These are phyloP conservation scores for Volucella inflata DNA, from an alignment of 2,888 invertebrate genomes.

Conservation along the genomic window DNA sequence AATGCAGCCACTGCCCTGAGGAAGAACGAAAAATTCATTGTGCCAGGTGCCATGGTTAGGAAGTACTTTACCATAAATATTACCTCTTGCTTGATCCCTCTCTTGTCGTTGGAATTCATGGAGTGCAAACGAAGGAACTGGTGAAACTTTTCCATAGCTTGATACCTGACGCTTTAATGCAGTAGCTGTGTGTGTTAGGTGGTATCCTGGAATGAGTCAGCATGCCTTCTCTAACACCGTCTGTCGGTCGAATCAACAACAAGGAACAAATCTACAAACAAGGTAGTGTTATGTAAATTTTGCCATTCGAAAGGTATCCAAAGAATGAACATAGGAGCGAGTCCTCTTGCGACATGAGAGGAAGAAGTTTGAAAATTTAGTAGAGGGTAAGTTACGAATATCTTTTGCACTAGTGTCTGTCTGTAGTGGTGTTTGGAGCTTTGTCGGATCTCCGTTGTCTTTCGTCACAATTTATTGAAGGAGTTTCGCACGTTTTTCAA, in stretches of 20 bases:
- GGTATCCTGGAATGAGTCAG: conserved; percentile 71
- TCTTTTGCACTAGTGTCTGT: not conserved
- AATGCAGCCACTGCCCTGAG: conserved; percentile 45
- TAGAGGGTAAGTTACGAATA: not conserved
- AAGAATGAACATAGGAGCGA: not conserved
- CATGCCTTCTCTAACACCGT: conserved; percentile 32
- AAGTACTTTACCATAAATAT: conserved; percentile 69
- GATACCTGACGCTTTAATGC: conserved; percentile 56
- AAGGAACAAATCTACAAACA: not conserved
- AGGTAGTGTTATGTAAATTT: conserved; percentile 64
- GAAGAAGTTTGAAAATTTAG: not conserved
- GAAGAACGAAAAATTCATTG: conserved; percentile 48
- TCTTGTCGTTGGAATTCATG: not conserved
- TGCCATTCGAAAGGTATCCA: not conserved
- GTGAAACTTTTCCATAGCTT: conserved; percentile 57
- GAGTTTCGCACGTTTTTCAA: conserved; percentile 56
- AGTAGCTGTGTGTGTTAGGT: conserved; percentile 59
- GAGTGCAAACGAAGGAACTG: conserved; percentile 27
- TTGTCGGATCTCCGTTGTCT: conserved; percentile 52
- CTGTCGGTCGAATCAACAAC: not conserved
- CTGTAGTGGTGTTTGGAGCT: not conserved
- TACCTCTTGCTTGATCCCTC: not conserved
- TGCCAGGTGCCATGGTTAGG: conserved; percentile 71
- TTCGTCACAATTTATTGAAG: conserved; percentile 65
- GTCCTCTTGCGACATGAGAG: no score